These are phyloP conservation scores for Lasioglossum leucozonium DNA, from an alignment of 2,888 invertebrate species.

Conservation along the genomic window DNA sequence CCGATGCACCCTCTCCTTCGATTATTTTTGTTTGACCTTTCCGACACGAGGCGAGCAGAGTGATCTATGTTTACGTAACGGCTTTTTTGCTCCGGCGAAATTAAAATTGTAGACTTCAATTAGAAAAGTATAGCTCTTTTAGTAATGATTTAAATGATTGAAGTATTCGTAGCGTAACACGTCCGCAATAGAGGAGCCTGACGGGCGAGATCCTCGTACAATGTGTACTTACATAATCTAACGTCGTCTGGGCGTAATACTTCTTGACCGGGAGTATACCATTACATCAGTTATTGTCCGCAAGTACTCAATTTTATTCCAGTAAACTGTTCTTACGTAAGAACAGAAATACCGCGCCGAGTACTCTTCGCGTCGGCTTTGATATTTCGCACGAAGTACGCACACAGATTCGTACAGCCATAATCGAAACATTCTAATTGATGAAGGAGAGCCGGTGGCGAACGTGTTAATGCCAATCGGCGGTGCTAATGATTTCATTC, in stretches of 20 bases:
- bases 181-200: background rate
- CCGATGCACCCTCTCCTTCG: background rate
- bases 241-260: background rate
- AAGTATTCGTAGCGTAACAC: background rate
- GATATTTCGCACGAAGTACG: background rate
- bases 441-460: background rate
- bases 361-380: background rate
- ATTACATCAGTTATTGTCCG: background rate
- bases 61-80: background rate
- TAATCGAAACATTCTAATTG: background rate
- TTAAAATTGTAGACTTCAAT: background rate
- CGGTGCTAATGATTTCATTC: background rate
- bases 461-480: background rate
- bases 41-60: too few relatives aligned
- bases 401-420: background rate
- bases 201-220: background rate
- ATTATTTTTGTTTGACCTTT: background rate
- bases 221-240: background rate
- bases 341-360: background rate
- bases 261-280: background rate
- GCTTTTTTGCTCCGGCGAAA: background rate
- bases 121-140: background rate
- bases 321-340: background rate
- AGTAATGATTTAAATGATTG: background rate
- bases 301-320: background rate